Percentiles rank a stretch among this genome's conserved stretches.
Conservation (phyloP, 2,113 vertebrate genomes). For the Pterocles orientalis region DNA sequence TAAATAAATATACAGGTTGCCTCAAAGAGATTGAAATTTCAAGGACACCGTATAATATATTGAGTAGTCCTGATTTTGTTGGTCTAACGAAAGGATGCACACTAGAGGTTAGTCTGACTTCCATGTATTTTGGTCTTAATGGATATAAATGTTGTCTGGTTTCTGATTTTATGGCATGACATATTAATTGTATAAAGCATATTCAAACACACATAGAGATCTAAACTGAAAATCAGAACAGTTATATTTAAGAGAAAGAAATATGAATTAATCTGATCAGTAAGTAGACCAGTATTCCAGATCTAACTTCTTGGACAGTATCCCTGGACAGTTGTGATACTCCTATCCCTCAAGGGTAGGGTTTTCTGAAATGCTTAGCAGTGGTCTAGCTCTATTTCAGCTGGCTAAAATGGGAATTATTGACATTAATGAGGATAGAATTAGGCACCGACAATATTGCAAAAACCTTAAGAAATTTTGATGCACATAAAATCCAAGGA, state of each 20-base stretch:
- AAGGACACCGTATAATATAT: conserved; percentile 91
- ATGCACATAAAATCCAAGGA: background rate
- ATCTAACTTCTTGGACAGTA: background rate
- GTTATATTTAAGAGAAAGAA: background rate
- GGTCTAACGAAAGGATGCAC: conserved; percentile 94
- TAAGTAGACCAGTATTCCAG: background rate
- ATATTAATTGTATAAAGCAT: background rate
- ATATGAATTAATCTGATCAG: background rate
- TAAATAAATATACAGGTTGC: conserved; percentile 90
- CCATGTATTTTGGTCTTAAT: background rate
- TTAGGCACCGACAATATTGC: background rate
- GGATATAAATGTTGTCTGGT: background rate
- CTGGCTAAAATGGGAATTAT: background rate
- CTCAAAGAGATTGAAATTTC: conserved; percentile 96
- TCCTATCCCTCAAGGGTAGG: background rate
- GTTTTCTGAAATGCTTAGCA: background rate
- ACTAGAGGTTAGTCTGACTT: conserved; percentile 83
- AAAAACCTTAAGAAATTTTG: background rate
- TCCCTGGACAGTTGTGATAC: background rate
- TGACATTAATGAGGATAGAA: background rate
- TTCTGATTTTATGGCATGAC: background rate
- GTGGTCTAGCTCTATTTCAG: background rate
- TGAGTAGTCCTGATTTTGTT: conserved; percentile 93
- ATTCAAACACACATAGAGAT: background rate
- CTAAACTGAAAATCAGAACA: background rate